Conservation (phyloP, 2,113 vertebrate species). For the Orthonyx spaldingii region DNA sequence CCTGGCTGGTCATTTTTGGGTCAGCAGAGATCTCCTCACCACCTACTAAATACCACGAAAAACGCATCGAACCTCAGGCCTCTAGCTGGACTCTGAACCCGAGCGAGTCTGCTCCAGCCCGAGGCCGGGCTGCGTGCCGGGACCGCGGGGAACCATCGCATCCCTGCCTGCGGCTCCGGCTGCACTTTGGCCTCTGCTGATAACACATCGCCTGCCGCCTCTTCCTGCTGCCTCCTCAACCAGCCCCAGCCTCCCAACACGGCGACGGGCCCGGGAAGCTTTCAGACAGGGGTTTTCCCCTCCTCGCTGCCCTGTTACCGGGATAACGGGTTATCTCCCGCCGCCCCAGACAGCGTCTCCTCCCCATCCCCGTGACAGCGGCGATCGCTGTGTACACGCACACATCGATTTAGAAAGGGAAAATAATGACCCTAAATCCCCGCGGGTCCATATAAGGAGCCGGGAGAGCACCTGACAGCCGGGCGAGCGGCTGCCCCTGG, state of each 20-base stretch:
- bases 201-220: background rate
- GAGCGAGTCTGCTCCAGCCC: background rate
- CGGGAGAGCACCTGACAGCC: background rate
- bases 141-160: background rate
- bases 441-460: accelerated
- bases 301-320: accelerated
- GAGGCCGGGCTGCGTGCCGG: background rate
- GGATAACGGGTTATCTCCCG: background rate
- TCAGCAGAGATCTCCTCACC: background rate
- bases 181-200: background rate
- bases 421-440: accelerated
- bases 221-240: background rate
- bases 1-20: background rate
- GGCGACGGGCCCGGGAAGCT: background rate
- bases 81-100: background rate
- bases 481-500: background rate
- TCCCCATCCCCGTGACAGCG: background rate
- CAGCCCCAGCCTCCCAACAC: background rate
- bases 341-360: background rate
- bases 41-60: background rate
- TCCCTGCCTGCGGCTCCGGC: background rate
- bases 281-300: background rate
- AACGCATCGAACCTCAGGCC: background rate
- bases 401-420: accelerated
- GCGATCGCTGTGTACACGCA: accelerated